Conservation (phyloP, 1,140 invertebrate genomes). For the Platyura marginata region DNA sequence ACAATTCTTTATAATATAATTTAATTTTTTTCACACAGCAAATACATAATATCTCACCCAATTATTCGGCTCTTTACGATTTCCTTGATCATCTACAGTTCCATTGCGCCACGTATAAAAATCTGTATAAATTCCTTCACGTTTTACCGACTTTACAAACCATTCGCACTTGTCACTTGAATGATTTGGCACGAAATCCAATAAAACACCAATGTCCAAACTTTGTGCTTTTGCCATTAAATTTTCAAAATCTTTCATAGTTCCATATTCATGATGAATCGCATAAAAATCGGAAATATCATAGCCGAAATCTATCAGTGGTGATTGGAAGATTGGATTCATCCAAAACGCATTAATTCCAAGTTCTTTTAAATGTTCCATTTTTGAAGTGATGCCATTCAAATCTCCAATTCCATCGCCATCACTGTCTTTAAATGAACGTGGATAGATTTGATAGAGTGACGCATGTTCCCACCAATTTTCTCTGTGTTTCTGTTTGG, state of each 20-base stretch:
- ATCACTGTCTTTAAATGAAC: constrained; percentile 54
- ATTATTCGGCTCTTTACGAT: constrained; percentile 45
- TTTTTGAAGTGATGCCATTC: constrained; percentile 30
- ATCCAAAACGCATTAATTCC: constrained; percentile 34
- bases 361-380: constrained; percentile 36
- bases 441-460: constrained; percentile 55
- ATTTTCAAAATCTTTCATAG: constrained; percentile 47
- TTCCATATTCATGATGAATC: constrained; percentile 50
- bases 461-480: constrained; percentile 50
- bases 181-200: constrained; percentile 70
- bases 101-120: constrained; percentile 63
- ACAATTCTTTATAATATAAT: too few relatives aligned
- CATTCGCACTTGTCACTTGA: constrained; percentile 1
- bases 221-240: constrained; percentile 35
- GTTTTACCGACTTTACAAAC: constrained; percentile 47
- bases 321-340: constrained; percentile 25
- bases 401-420: constrained; percentile 56
- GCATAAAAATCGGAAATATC: constrained; percentile 40
- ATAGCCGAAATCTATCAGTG: constrained; percentile 41
- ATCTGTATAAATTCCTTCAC: constrained; percentile 39
- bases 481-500: too few relatives aligned
- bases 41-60: constrained; percentile 34
- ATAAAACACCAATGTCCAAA: constrained; percentile 51
- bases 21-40: too few relatives aligned
- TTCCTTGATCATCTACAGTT: constrained; percentile 22